These are phyloP conservation scores for Eufriesea mexicana DNA, from an alignment of 1,140 invertebrate species.

Conservation along the genomic window DNA sequence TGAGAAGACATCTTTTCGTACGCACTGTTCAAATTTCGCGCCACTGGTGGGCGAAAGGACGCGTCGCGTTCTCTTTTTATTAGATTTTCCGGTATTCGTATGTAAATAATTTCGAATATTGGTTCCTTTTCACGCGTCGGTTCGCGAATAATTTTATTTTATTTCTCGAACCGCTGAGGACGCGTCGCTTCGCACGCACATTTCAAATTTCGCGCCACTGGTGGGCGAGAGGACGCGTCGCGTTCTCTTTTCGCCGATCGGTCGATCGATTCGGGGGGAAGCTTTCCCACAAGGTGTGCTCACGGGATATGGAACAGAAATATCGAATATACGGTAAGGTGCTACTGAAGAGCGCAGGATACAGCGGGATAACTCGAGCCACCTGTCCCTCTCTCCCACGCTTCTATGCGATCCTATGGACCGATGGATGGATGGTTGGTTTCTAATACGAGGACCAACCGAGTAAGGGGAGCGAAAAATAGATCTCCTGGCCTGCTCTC, in stretches of 20 bases:
- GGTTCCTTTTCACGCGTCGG: too few relatives aligned
- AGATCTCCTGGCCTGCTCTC: slow-evolving; percentile 56
- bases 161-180: background rate
- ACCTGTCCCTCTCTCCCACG: slow-evolving; percentile 79
- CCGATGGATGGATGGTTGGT: slow-evolving; percentile 57
- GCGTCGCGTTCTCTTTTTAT: too few relatives aligned
- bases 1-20: too few relatives aligned
- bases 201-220: background rate
- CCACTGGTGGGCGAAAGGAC: too few relatives aligned
- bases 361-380: slow-evolving; percentile 60
- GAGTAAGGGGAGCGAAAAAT: slow-evolving; percentile 60
- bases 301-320: slow-evolving; percentile 68
- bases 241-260: background rate
- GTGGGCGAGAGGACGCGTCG: background rate
- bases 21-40: too few relatives aligned
- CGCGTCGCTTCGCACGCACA: background rate
- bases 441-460: slow-evolving; percentile 49
- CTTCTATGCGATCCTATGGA: slow-evolving; percentile 58
- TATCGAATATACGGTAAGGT: slow-evolving; percentile 73
- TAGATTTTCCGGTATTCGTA: too few relatives aligned
- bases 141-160: too few relatives aligned
- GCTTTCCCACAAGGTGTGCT: slow-evolving; percentile 75
- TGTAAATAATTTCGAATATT: too few relatives aligned
- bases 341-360: slow-evolving; percentile 66
- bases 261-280: background rate